phyloP scores from a whole-genome alignment of 2,797 vertebrate species.

The Danio choprae region DNA sequence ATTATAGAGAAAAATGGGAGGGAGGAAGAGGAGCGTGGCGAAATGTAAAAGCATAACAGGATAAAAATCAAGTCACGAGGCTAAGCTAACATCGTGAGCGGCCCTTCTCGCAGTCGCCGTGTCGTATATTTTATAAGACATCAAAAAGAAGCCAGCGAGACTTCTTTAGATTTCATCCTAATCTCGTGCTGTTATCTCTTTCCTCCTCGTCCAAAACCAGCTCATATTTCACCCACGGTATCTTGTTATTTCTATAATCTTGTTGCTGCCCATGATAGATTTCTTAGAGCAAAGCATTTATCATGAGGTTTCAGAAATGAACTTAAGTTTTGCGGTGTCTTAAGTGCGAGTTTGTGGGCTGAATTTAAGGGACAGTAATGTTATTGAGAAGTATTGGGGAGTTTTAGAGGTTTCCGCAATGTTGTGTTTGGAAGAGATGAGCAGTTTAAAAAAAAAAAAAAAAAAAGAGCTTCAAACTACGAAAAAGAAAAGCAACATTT shows the following conservation, averaged over 20 bases:
- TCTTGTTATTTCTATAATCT: conserved; percentile 65
- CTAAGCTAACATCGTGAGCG: conserved; percentile 38
- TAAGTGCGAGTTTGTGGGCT: conserved; percentile 47
- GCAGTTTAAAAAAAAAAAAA: conserved; percentile 56
- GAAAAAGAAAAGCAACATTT: conserved; percentile 21
- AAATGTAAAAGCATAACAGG: conserved; percentile 50
- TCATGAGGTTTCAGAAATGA: conserved; percentile 50
- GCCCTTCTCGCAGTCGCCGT: conserved; percentile 37
- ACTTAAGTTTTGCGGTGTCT: conserved; percentile 54
- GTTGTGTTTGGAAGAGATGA: conserved; percentile 31
- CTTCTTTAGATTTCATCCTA: conserved; percentile 64
- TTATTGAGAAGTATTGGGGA: conserved; percentile 50
- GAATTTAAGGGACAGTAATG: conserved; percentile 46
- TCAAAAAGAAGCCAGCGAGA: conserved; percentile 63
- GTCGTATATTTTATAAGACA: conserved; percentile 59
- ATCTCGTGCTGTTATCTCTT: conserved; percentile 62
- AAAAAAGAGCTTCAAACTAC: not conserved
- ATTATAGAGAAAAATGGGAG: conserved; percentile 49
- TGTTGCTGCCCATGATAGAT: conserved; percentile 61
- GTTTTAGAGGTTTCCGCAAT: conserved; percentile 37
- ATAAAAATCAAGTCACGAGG: conserved; percentile 50
- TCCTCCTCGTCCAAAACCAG: conserved; percentile 55
- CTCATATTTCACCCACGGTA: conserved; percentile 65
- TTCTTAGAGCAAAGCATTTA: conserved; percentile 56
- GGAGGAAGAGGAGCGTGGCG: conserved; percentile 31